Conservation (phyloP, 1,140 invertebrate species). For the Drosophila auraria region DNA sequence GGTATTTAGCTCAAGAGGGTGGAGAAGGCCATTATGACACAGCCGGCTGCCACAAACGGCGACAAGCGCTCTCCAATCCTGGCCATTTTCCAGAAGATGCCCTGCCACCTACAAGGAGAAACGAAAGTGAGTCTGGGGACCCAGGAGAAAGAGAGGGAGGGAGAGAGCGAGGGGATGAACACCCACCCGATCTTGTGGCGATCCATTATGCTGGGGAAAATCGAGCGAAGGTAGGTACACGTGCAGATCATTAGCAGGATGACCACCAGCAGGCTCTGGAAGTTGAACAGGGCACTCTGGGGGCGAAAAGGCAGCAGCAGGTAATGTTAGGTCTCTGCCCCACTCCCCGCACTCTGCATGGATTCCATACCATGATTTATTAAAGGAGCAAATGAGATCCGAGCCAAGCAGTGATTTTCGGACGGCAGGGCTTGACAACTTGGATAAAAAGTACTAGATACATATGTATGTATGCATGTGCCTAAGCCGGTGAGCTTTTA, state of each 20-base stretch:
- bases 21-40: conserved; percentile 1
- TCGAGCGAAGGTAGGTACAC: conserved; percentile 96
- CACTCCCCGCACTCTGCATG: too few relatives aligned
- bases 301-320: neutral
- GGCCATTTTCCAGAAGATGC: conserved; percentile 9
- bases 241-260: conserved; percentile 98
- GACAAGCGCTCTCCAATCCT: conserved; percentile 14
- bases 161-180: neutral
- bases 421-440: neutral
- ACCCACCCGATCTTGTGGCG: conserved; percentile 97
- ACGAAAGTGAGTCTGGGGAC: neutral
- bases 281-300: conserved; percentile 92
- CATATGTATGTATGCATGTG: too few relatives aligned
- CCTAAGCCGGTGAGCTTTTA: neutral
- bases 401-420: neutral
- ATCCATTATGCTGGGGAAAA: conserved; percentile 96
- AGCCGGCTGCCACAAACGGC: neutral
- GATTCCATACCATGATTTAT: conserved; percentile 2
- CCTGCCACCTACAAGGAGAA: neutral
- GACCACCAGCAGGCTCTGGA: conserved; percentile 98
- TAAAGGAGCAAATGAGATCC: neutral
- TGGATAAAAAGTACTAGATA: neutral
- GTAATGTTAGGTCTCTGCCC: neutral
- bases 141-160: too few relatives aligned
- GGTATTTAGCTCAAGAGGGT: neutral